phyloP scores from a whole-genome alignment of 2,113 vertebrate genomes.

The Nyctibius bracteatus region DNA sequence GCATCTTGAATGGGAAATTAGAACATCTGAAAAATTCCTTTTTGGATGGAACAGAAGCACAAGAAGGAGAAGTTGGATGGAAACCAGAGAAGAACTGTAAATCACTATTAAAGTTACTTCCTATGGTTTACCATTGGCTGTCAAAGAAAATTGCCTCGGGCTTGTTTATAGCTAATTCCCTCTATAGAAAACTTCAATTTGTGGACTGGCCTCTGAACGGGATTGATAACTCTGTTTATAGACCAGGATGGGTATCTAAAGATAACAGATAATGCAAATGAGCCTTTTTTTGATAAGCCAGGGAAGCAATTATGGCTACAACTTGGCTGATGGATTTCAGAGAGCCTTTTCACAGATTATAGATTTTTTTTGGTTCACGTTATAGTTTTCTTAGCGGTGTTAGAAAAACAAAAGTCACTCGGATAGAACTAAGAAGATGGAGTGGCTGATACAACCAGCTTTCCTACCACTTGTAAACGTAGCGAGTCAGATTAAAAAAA shows the following conservation, averaged over 20 bases:
- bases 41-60: slow-evolving; percentile 61
- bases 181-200: slow-evolving; percentile 71
- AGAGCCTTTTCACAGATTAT: slow-evolving; percentile 25
- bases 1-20: slow-evolving; percentile 73
- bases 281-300: slow-evolving; percentile 54
- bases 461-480: slow-evolving; percentile 16
- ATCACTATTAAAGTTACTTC: slow-evolving; percentile 71
- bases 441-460: slow-evolving; percentile 8
- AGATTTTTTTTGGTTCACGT: slow-evolving; percentile 26
- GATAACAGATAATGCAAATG: slow-evolving; percentile 69
- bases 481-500: slow-evolving; percentile 39
- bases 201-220: slow-evolving; percentile 62
- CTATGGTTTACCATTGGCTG: slow-evolving; percentile 66
- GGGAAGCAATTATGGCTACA: slow-evolving; percentile 55
- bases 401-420: slow-evolving; percentile 49
- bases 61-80: slow-evolving; percentile 72
- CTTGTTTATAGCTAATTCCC: slow-evolving; percentile 72
- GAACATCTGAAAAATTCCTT: slow-evolving; percentile 71
- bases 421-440: neutral
- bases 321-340: slow-evolving; percentile 41
- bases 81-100: slow-evolving; percentile 74
- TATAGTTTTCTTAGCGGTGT: slow-evolving; percentile 11
- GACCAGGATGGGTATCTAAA: slow-evolving; percentile 60
- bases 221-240: slow-evolving; percentile 72
- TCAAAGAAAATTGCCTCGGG: slow-evolving; percentile 68